Percentiles rank a stretch among this genome's conserved stretches.
Conservation (phyloP, 2,888 invertebrate genomes). For the Agonopterix heracliana region DNA sequence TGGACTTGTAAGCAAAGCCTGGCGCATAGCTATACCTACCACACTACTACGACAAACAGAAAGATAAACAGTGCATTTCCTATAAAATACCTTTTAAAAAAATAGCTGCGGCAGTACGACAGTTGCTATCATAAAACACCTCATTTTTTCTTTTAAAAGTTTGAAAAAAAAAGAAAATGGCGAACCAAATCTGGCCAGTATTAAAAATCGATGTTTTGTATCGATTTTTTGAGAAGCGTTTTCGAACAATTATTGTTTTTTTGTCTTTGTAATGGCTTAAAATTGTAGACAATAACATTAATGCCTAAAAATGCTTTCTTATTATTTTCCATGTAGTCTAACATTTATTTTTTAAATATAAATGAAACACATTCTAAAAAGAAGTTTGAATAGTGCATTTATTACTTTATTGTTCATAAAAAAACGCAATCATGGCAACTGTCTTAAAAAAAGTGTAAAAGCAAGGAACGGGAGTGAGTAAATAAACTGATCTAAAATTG, state of each 20-base stretch:
- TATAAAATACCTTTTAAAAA: slow-evolving; percentile 10
- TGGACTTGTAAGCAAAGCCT: slow-evolving; percentile 65
- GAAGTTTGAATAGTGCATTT: not conserved
- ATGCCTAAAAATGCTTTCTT: slow-evolving; percentile 21
- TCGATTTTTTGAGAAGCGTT: not conserved
- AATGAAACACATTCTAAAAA: not conserved
- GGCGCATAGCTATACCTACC: slow-evolving; percentile 29
- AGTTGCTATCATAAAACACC: slow-evolving; percentile 17
- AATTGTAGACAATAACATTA: slow-evolving; percentile 27
- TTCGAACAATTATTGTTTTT: no score
- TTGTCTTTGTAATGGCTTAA: slow-evolving; percentile 1
- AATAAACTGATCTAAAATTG: slow-evolving; percentile 30
- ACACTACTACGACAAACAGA: slow-evolving; percentile 2
- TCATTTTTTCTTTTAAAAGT: not conserved
- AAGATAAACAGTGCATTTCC: slow-evolving; percentile 19
- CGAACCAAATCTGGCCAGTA: not conserved
- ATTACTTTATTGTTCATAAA: not conserved
- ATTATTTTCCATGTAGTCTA: not conserved
- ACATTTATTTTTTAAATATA: slow-evolving; percentile 11
- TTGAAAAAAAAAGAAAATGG: not conserved
- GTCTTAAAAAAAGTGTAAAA: slow-evolving; percentile 43
- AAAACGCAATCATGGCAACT: slow-evolving; percentile 34
- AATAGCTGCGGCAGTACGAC: slow-evolving; percentile 12
- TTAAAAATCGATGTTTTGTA: not conserved
- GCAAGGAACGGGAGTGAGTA: slow-evolving; percentile 43